Evolutionary conservation across 2,113 vertebrate genomes (phyloP), one percentile per base, ranked within the genome.

Genomic region (Anarrhichthys ocellatus): DNA sequence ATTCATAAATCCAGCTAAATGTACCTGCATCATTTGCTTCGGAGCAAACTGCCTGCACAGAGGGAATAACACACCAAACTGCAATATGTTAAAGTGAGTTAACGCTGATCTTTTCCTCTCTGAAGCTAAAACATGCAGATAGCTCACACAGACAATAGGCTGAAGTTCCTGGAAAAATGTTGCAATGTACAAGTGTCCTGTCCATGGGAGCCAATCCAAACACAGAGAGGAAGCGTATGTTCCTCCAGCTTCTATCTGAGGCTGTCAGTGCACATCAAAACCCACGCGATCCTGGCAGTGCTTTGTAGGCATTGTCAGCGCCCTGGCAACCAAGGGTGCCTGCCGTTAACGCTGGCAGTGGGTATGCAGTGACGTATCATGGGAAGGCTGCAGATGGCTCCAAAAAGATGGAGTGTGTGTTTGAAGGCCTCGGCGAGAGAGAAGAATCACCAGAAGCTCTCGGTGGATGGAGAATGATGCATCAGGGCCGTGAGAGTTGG

Each of bases 1-100:
- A 95, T 95, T 95, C 93, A 95, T 89, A 93, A 93, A 95, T 85
- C 78, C 48, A 62, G 6, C n/a, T 80, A 44, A 75, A 84, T 65
- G 74, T 77, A 73, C 52, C 75, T 38, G 20, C 44, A 63, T 65
- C 32, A 44, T 29, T 38, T 48, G 36, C 7, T 59, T 44, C 34
- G 46, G 69, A 61, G 38, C 62, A 66, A 54, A 63, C 34, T 22
- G 8, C 40, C 27, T 38, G 36, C 38, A 67, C 17, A 38, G 6
- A 62, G 0, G 34, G 36, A 61, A 24, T 4, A 14, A 48, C 3
- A 50, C 22, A 68, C 46, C 29, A 46, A 50, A 58, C 17, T 69
- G 40, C 54, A 46, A 4, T 52, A 67, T 9, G 27, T 29, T 36
- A 2, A 56, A 42, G n/a, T 32, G 32, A 4, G 10, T 66, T 17